Evolutionary conservation across 2,888 invertebrate species (phyloP).

Genomic region (Rotaria sp.): DNA sequence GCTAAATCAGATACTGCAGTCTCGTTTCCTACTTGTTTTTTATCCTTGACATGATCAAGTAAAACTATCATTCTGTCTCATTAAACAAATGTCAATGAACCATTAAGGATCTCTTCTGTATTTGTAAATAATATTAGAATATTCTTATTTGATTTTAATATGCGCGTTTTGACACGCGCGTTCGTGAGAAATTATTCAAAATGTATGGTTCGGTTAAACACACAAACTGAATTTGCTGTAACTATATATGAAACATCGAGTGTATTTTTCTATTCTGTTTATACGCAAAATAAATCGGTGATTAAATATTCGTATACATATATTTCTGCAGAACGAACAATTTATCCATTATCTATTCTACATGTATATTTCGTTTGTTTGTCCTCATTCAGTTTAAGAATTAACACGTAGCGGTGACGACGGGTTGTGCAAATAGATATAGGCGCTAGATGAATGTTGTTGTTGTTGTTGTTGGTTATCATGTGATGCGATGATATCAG

Average conservation of each 20-base stretch:
- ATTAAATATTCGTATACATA: background rate
- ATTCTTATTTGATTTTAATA: background rate
- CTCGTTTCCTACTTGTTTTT: background rate
- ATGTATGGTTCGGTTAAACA: constrained; percentile 24
- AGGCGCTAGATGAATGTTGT: background rate
- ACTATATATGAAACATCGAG: background rate
- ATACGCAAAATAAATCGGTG: constrained; percentile 3
- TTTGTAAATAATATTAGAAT: background rate
- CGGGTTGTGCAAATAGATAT: background rate
- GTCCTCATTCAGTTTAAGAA: background rate
- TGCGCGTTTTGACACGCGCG: constrained; percentile 24
- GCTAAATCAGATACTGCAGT: too few relatives aligned
- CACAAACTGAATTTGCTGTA: constrained; percentile 22
- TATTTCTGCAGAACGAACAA: background rate
- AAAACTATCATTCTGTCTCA: background rate
- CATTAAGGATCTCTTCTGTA: background rate
- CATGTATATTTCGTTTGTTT: background rate
- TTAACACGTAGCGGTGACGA: background rate
- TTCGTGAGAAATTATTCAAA: constrained; percentile 16
- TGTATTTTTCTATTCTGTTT: background rate
- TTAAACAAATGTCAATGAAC: background rate
- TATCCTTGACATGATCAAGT: background rate
- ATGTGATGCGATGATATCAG: background rate
- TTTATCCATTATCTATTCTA: background rate
- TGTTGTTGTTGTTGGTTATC: background rate